Evolutionary conservation across 2,113 vertebrate genomes (phyloP), one percentile per base, ranked within the genome.

Genomic region (Phocoena sinus): DNA sequence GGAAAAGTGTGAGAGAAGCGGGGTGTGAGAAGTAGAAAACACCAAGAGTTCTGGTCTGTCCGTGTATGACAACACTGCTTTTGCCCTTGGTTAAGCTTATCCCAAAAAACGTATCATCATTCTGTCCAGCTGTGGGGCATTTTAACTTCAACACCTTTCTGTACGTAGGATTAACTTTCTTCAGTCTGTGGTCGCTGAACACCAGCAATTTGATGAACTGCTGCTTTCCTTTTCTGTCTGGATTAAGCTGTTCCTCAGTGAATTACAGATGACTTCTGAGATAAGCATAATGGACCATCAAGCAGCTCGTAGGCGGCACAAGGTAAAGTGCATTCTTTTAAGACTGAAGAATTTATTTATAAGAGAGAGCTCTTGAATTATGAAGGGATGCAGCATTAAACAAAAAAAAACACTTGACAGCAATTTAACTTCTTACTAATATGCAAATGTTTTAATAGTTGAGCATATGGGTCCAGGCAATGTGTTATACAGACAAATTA

Each of bases 201-300:
- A 99, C 53, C 98, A 98, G 93, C 98, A 99, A 84, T 99, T 99
- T 98, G 99, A 99, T 97, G 98, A 99, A 92, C 95, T 98, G 36
- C 98, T 99, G 36, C 98, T 99, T 76, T 97, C 98, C 56, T 98
- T 99, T 97, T 99, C 99, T 47, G 98, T 99, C 67, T 99, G 99
- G 99, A 99, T 99, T 97, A 99, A 99, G 97, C 98, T 98, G 94
- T 99, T 99, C 93, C 99, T 99, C 77, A 98, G 98, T 94, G 98
- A 98, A 92, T 97, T 99, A 71, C 99, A 99, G 94, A 98, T 94
- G 28, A 99, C 99, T 81, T 99, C 99, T 80, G 99, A 99, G 97
- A 99, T 99, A 94, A 99, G 98, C 94, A 96, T 99, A 58, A 95
- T 93, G 44, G 98, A 99, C 97, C 98, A 99, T 70, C 98, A 99